Evolutionary conservation across 2,797 vertebrate species (phyloP).

Genomic region (Scolopax rusticola): DNA sequence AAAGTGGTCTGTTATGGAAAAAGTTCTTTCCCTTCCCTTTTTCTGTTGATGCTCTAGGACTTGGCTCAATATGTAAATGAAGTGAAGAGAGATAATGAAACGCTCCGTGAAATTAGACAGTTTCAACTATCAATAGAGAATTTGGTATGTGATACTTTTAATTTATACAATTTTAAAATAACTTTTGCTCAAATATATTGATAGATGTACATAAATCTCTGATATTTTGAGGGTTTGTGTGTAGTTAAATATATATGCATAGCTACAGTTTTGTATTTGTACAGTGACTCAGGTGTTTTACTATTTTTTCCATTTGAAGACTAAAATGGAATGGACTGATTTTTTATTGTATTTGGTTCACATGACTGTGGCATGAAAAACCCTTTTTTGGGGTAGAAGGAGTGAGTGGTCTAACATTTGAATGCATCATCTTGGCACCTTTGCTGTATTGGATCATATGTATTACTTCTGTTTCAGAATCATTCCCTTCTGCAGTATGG

Average conservation of each 20-base stretch:
- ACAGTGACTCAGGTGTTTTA: background rate
- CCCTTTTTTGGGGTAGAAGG: background rate
- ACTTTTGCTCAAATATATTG: background rate
- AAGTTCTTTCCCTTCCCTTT: background rate
- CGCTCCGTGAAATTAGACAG: conserved; percentile 92
- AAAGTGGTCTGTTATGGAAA: background rate
- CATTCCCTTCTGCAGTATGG: conserved; percentile 91
- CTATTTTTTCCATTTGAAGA: background rate
- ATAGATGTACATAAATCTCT: background rate
- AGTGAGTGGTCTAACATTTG: background rate
- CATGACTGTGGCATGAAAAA: background rate
- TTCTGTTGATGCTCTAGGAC: conserved; percentile 83
- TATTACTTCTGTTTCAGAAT: conserved; percentile 83
- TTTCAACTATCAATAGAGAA: conserved; percentile 98
- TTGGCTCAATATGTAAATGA: conserved; percentile 99
- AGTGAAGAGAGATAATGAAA: conserved; percentile 98
- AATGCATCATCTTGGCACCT: background rate
- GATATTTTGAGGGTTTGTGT: background rate
- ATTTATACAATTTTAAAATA: background rate
- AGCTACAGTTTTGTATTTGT: background rate
- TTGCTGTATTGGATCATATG: background rate
- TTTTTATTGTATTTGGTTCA: background rate
- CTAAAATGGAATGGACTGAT: background rate
- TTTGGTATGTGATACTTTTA: conserved; percentile 83
- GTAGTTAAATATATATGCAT: background rate